Evolutionary conservation across 2,797 vertebrate species (phyloP).

Genomic region (Xenopus petersii): DNA sequence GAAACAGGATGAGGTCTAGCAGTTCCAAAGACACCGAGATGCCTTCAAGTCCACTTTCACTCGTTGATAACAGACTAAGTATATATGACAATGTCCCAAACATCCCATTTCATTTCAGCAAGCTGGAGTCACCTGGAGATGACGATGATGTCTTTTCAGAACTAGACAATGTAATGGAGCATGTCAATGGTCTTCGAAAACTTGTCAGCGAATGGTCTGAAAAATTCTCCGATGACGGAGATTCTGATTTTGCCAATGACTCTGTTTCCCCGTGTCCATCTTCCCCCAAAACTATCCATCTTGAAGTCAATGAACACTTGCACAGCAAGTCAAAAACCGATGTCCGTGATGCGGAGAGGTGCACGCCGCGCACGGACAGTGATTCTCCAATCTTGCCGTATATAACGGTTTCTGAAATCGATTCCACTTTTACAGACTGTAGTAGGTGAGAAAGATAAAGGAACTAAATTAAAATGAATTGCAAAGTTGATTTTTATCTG

Average conservation of each 20-base stretch:
- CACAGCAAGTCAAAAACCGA: slow-evolving; percentile 44
- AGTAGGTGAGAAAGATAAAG: slow-evolving; percentile 53
- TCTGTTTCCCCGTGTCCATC: slow-evolving; percentile 64
- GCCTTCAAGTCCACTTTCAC: slow-evolving; percentile 33
- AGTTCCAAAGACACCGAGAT: slow-evolving; percentile 49
- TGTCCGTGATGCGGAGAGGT: slow-evolving; percentile 38
- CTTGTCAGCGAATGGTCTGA: slow-evolving; percentile 79
- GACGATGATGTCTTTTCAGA: slow-evolving; percentile 80
- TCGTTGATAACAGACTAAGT: slow-evolving; percentile 67
- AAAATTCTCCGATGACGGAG: slow-evolving; percentile 70
- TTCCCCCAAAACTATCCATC: slow-evolving; percentile 67
- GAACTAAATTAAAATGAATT: too few species aligned
- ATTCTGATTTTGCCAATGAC: slow-evolving; percentile 65
- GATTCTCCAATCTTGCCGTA: slow-evolving; percentile 49
- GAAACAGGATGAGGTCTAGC: slow-evolving; percentile 52
- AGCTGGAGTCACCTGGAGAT: slow-evolving; percentile 42
- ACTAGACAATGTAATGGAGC: slow-evolving; percentile 78
- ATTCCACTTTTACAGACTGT: slow-evolving; percentile 19
- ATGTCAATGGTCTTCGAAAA: slow-evolving; percentile 76
- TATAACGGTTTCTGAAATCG: slow-evolving; percentile 51
- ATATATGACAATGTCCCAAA: slow-evolving; percentile 83
- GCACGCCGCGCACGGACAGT: slow-evolving; percentile 47
- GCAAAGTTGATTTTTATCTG: too few species aligned
- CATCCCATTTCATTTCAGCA: slow-evolving; percentile 40
- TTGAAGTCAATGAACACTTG: slow-evolving; percentile 62